phyloP scores from a whole-genome alignment of 2,797 vertebrate species.

The Oreochromis mossambicus region DNA sequence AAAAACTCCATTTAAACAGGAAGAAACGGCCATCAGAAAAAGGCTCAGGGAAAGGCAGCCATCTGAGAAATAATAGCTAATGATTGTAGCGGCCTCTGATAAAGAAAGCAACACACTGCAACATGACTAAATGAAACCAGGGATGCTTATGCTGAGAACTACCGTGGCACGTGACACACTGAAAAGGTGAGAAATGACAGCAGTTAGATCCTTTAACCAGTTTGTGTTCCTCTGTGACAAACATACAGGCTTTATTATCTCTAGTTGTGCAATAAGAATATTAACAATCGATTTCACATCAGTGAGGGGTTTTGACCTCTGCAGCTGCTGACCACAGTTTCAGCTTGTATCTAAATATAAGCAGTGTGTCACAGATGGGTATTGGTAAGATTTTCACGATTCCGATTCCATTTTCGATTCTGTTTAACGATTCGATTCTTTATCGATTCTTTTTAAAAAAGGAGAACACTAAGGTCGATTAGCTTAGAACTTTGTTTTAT shows the following conservation, averaged over 20 bases:
- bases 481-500: no score
- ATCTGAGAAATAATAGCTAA: background rate
- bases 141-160: background rate
- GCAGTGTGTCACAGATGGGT: background rate
- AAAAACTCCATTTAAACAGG: background rate
- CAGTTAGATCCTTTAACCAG: background rate
- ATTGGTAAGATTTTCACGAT: no score
- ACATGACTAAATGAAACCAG: background rate
- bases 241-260: background rate
- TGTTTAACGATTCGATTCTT: no score
- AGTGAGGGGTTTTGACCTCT: background rate
- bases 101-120: background rate
- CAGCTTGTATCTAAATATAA: background rate
- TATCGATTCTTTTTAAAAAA: no score
- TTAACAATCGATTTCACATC: background rate
- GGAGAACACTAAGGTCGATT: no score
- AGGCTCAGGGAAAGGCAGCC: background rate
- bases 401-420: no score
- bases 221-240: background rate
- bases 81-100: background rate
- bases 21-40: background rate
- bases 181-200: background rate
- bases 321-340: background rate
- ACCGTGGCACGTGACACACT: background rate
- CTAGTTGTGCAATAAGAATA: background rate